Evolutionary conservation across 2,113 vertebrate genomes (phyloP).

Genomic region (human): GRCh38 chr1:167655001-167655500

Average conservation of each 20-base stretch:
- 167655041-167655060: neutral
- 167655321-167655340: conserved; percentile 63
- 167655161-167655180: neutral
- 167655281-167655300: neutral
- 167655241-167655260: neutral
- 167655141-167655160: neutral
- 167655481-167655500: neutral
- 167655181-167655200: neutral
- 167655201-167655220: neutral
- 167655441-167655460: conserved; percentile 60
- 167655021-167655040: neutral
- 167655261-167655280: neutral
- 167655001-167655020: neutral
- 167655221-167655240: neutral
- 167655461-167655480: neutral
- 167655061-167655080: neutral
- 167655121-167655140: neutral
- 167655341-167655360: conserved; percentile 16
- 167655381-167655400: conserved; percentile 30
- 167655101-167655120: neutral
- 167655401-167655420: conserved; percentile 67
- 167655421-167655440: conserved; percentile 67
- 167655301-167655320: conserved; percentile 63
- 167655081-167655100: neutral
- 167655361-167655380: conserved; percentile 53